Conservation (phyloP, 2,113 vertebrate species). For the Cebidichthys violaceus region DNA sequence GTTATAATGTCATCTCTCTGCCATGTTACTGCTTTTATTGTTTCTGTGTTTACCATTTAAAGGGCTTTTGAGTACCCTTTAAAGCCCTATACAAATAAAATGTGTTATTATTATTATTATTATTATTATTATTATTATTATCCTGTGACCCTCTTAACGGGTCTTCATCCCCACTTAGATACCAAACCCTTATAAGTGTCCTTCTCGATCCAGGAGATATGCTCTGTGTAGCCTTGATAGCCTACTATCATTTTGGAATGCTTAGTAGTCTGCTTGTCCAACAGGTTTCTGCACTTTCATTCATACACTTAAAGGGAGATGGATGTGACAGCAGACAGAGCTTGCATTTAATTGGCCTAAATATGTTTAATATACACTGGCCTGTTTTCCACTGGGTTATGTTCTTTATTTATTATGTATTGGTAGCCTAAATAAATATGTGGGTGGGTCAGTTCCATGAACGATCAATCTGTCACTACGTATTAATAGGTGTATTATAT, state of each 20-base stretch:
- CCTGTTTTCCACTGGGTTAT: background rate
- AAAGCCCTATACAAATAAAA: background rate
- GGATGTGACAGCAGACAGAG: background rate
- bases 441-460: background rate
- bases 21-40: background rate
- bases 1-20: no score
- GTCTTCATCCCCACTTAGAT: background rate
- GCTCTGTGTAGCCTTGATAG: background rate
- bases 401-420: background rate
- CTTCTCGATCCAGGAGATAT: background rate
- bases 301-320: background rate
- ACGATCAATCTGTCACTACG: background rate
- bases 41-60: background rate
- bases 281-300: slow-evolving; percentile 68
- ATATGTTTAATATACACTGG: background rate
- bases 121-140: background rate
- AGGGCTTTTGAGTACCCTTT: background rate
- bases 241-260: slow-evolving; percentile 27
- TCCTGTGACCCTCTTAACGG: background rate
- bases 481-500: no score
- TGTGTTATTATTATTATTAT: background rate
- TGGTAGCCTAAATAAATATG: background rate
- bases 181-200: no score
- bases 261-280: slow-evolving; percentile 29
- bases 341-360: background rate